Conservation (phyloP, 2,888 invertebrate genomes). For the Nephrotoma flavescens region DNA sequence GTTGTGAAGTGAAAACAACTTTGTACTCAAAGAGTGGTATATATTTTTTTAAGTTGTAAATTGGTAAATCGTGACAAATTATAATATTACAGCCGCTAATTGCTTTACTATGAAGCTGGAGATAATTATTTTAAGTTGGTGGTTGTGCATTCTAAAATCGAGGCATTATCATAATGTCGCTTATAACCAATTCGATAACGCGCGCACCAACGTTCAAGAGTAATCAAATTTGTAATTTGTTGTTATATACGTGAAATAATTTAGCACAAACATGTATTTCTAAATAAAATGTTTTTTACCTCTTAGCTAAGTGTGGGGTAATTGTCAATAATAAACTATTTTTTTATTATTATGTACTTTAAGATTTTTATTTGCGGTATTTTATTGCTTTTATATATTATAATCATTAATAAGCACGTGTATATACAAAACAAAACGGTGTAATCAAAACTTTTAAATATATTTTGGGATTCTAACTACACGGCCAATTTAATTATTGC, state of each 20-base stretch:
- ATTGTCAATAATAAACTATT: not conserved
- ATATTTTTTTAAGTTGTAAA: not conserved
- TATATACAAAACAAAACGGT: not conserved
- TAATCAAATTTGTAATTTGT: not conserved
- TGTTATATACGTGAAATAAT: not conserved
- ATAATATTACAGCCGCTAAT: not conserved
- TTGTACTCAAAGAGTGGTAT: not conserved
- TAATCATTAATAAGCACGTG: not conserved
- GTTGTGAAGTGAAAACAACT: not conserved
- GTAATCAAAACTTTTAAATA: not conserved
- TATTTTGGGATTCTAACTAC: not conserved
- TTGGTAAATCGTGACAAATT: not conserved
- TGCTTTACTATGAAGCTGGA: not conserved
- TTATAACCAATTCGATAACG: not conserved
- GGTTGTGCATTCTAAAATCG: not conserved
- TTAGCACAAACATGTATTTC: not conserved
- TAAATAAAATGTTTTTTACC: not conserved
- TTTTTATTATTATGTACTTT: not conserved
- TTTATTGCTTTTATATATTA: not conserved
- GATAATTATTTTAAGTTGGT: not conserved
- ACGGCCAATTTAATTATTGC: not conserved
- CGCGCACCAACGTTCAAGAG: not conserved
- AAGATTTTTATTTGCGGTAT: not conserved
- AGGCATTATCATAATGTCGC: not conserved
- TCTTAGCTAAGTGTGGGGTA: not conserved